These are phyloP conservation scores for Paramormyrops hopkinsi DNA, from an alignment of 2,797 vertebrate genomes.

Conservation along the genomic window DNA sequence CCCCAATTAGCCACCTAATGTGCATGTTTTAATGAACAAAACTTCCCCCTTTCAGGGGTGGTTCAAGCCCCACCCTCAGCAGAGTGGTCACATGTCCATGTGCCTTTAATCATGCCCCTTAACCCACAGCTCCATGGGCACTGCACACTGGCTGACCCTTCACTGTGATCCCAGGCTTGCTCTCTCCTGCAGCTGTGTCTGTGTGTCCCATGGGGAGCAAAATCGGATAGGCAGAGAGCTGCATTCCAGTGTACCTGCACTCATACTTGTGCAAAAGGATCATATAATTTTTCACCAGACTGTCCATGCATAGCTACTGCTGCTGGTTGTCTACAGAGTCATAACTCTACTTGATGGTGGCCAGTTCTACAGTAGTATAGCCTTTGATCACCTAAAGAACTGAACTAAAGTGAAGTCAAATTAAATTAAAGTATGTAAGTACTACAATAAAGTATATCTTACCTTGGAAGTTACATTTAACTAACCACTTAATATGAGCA, in stretches of 20 bases:
- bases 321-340: neutral
- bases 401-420: neutral
- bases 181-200: neutral
- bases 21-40: neutral
- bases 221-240: neutral
- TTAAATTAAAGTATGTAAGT: neutral
- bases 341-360: neutral
- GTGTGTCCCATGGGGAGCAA: neutral
- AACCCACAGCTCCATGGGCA: neutral
- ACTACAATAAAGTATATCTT: neutral
- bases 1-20: neutral
- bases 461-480: neutral
- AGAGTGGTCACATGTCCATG: neutral
- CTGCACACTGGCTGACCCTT: neutral
- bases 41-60: neutral
- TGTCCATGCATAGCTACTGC: neutral
- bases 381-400: neutral
- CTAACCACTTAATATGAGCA: neutral
- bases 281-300: neutral
- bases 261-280: neutral
- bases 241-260: neutral
- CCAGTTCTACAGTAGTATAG: neutral
- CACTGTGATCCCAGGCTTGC: neutral
- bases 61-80: neutral
- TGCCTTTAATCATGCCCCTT: neutral